These are phyloP conservation scores for Agrilus planipennis DNA, from an alignment of 1,140 invertebrate species.

Conservation along the genomic window DNA sequence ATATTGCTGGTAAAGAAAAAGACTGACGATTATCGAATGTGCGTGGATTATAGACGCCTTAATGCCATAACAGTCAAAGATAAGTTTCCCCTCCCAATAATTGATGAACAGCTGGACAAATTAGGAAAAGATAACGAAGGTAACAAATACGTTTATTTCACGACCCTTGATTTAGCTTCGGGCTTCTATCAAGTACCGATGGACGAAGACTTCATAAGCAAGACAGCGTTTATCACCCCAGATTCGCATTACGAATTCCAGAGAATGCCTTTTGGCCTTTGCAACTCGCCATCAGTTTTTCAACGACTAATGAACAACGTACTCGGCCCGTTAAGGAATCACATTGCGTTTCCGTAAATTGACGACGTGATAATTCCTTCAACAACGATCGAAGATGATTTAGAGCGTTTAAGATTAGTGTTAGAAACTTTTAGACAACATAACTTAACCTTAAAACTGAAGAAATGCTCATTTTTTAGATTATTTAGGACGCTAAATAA, in stretches of 20 bases:
- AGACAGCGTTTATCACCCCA: constrained; percentile 10
- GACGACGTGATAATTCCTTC: constrained; percentile 18
- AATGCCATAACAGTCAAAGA: no score
- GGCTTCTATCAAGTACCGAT: background rate
- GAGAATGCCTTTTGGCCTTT: constrained; percentile 30
- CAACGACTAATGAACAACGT: no score
- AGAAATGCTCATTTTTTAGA: constrained; percentile 18
- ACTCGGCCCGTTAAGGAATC: background rate
- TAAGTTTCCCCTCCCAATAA: no score
- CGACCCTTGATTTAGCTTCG: constrained; percentile 4
- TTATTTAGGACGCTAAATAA: constrained; percentile 13
- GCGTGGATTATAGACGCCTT: no score
- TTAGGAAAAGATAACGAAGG: no score
- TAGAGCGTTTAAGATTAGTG: constrained; percentile 17
- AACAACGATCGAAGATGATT: constrained; percentile 15
- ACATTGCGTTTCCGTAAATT: constrained; percentile 12
- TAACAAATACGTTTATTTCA: no score
- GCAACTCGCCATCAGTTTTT: constrained; percentile 20
- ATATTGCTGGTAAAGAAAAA: no score
- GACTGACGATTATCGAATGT: no score
- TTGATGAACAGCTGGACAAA: no score
- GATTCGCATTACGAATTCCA: constrained; percentile 24
- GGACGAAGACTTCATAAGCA: background rate
- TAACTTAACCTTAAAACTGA: constrained; percentile 14
- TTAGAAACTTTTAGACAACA: background rate